Evolutionary conservation across 2,888 invertebrate species (phyloP).

Genomic region (Scaptomyza polygonia): DNA sequence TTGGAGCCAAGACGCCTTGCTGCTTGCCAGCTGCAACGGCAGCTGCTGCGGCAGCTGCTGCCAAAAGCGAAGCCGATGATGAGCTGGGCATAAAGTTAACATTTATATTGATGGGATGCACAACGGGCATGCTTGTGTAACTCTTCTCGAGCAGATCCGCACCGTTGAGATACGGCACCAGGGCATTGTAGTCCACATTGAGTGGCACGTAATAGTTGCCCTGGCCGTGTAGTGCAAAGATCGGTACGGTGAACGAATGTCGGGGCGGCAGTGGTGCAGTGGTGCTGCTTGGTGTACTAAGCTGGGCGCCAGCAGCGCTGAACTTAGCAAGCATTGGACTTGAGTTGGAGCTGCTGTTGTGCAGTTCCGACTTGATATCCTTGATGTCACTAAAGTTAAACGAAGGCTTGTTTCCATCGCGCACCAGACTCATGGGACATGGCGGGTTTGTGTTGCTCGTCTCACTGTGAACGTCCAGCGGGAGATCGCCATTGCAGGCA

Average conservation of each 20-base stretch:
- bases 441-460: slow-evolving; percentile 42
- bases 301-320: slow-evolving; percentile 61
- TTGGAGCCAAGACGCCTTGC: slow-evolving; percentile 46
- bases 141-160: slow-evolving; percentile 86
- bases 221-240: slow-evolving; percentile 95
- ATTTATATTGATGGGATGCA: slow-evolving; percentile 95
- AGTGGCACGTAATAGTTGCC: slow-evolving; percentile 95
- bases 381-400: slow-evolving; percentile 75
- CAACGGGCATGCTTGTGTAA: slow-evolving; percentile 85
- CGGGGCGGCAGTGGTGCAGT: slow-evolving; percentile 64
- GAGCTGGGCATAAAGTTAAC: slow-evolving; percentile 88
- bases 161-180: slow-evolving; percentile 89
- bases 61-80: slow-evolving; percentile 73
- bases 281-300: slow-evolving; percentile 71
- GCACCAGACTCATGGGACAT: slow-evolving; percentile 39
- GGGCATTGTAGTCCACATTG: slow-evolving; percentile 90
- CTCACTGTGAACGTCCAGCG: slow-evolving; percentile 50
- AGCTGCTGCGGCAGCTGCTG: slow-evolving; percentile 78
- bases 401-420: slow-evolving; percentile 77
- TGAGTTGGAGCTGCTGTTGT: slow-evolving; percentile 67
- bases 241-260: slow-evolving; percentile 88
- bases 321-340: slow-evolving; percentile 63
- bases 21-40: slow-evolving; percentile 77
- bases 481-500: slow-evolving; percentile 50
- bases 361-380: slow-evolving; percentile 82